Conservation (phyloP, 2,888 invertebrate species). For the Oscheius myriophilus region DNA sequence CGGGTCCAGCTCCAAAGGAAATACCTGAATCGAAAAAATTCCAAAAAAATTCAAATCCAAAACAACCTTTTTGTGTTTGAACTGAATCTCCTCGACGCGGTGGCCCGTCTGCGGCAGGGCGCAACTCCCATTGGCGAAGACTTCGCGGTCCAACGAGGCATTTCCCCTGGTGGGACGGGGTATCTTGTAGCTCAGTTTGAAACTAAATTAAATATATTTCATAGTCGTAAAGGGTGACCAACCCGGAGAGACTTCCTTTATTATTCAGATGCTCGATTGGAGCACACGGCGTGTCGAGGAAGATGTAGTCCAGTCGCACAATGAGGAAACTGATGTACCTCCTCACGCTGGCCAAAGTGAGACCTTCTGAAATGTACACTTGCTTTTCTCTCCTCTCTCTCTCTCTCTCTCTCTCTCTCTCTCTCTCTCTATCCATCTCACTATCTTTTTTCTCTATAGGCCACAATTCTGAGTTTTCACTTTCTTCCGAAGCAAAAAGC, state of each 20-base stretch:
- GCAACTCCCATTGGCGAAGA: slow-evolving; percentile 11
- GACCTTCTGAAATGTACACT: slow-evolving; percentile 12
- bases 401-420: too few species aligned
- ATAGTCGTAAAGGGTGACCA: not conserved
- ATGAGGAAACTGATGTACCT: slow-evolving; percentile 13
- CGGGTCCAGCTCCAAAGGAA: slow-evolving; percentile 11
- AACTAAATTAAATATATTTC: slow-evolving; percentile 19
- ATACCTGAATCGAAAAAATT: slow-evolving; percentile 13
- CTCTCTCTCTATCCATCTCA: too few species aligned
- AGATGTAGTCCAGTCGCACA: slow-evolving; percentile 45
- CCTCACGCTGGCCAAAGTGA: slow-evolving; percentile 4
- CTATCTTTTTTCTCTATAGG: too few species aligned
- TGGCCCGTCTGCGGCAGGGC: not conserved
- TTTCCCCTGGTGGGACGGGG: slow-evolving; percentile 1
- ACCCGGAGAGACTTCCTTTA: slow-evolving; percentile 33
- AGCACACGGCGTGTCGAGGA: slow-evolving; percentile 12
- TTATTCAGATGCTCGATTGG: slow-evolving; percentile 12
- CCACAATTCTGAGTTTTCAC: too few species aligned
- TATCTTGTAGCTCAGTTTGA: slow-evolving; percentile 21
- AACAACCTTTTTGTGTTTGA: slow-evolving; percentile 38
- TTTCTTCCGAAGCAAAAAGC: too few species aligned
- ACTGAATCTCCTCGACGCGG: slow-evolving; percentile 29
- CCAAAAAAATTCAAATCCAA: too few species aligned
- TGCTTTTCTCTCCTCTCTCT: too few species aligned
- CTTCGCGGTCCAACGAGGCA: slow-evolving; percentile 18